A percentile compares a stretch with the other conserved stretches of the same genome.
Evolutionary conservation across 2,797 vertebrate species (phyloP).

Genomic region (Cyclura pinguis): DNA sequence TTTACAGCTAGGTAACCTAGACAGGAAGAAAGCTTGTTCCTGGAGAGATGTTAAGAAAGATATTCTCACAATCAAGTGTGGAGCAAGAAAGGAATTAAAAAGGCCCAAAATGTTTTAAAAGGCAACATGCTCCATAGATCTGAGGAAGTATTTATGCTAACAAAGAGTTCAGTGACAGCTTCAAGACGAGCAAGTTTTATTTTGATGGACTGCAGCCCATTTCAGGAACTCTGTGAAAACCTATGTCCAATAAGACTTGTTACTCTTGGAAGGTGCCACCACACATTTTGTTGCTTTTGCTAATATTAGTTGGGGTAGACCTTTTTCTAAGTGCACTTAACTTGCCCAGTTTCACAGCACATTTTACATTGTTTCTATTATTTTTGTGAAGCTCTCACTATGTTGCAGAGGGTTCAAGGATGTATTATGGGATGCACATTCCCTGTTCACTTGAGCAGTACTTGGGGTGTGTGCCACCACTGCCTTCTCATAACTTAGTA

Average conservation of each 20-base stretch:
- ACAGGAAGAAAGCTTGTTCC: conserved; percentile 31
- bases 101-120: conserved; percentile 1
- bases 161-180: background rate
- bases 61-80: conserved; percentile 12
- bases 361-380: background rate
- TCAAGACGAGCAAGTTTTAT: background rate
- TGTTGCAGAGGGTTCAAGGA: background rate
- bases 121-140: background rate
- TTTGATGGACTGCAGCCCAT: background rate
- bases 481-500: background rate
- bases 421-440: background rate
- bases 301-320: background rate
- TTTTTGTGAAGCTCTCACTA: background rate
- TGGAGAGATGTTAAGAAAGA: conserved; percentile 25
- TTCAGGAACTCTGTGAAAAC: background rate
- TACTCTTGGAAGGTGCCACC: too few species aligned
- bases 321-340: background rate
- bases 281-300: too few species aligned
- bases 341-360: background rate
- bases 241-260: too few species aligned
- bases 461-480: background rate
- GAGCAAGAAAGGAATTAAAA: background rate
- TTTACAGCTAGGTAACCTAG: conserved; percentile 30
- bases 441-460: background rate
- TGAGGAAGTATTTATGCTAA: background rate